Percentiles rank a stretch among this genome's conserved stretches.
These are phyloP conservation scores for Anaspis maculata DNA, from an alignment of 2,888 invertebrate genomes.

Conservation along the genomic window DNA sequence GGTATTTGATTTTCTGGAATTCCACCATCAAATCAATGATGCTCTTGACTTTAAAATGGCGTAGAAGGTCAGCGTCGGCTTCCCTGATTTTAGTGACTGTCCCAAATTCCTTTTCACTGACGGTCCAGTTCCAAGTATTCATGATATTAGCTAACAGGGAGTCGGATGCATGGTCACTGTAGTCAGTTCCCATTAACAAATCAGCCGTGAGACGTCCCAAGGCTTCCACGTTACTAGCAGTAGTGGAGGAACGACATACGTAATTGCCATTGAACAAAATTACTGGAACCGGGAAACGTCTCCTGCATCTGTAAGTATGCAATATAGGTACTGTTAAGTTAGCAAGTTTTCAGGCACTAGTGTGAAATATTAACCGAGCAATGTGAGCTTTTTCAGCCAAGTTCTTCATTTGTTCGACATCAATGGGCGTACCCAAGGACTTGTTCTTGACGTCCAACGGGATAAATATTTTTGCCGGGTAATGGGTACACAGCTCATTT, in stretches of 20 bases:
- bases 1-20: constrained; percentile 74
- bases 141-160: not conserved
- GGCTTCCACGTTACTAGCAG: constrained; percentile 66
- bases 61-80: constrained; percentile 37
- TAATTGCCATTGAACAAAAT: constrained; percentile 67
- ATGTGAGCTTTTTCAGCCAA: too few relatives aligned
- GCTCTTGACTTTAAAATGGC: constrained; percentile 59
- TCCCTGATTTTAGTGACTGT: too few relatives aligned
- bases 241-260: constrained; percentile 65
- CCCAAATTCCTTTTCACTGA: not conserved
- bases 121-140: not conserved
- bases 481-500: too few relatives aligned
- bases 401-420: too few relatives aligned
- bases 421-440: too few relatives aligned
- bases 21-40: constrained; percentile 81
- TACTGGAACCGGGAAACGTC: constrained; percentile 66
- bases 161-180: constrained; percentile 20
- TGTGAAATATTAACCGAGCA: too few relatives aligned
- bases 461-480: too few relatives aligned
- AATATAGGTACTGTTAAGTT: too few relatives aligned
- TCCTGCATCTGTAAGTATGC: not conserved
- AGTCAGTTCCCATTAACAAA: not conserved
- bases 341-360: too few relatives aligned
- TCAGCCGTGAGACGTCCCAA: constrained; percentile 58
- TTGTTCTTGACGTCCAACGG: too few relatives aligned